phyloP scores from a whole-genome alignment of 2,888 invertebrate species.

The Drosophila rubida region DNA sequence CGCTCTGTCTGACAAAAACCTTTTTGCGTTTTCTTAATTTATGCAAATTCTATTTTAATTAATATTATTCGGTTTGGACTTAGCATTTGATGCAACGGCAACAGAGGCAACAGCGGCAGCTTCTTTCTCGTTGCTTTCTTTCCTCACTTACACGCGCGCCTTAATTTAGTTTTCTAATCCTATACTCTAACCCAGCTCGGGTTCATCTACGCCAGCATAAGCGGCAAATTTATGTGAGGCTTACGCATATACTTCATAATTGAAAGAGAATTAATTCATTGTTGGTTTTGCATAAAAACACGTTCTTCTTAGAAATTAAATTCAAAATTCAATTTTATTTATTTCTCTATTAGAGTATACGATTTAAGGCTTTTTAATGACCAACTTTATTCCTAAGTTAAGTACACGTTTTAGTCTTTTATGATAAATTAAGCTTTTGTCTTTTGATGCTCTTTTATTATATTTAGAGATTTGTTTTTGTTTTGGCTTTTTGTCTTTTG shows the following conservation, averaged over 20 bases:
- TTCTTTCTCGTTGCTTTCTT: conserved; percentile 63
- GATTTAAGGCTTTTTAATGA: conserved; percentile 9
- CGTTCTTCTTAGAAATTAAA: conserved; percentile 4
- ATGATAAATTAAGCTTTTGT: conserved; percentile 78
- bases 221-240: not conserved
- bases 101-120: conserved; percentile 30
- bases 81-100: conserved; percentile 24
- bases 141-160: conserved; percentile 60
- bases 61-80: conserved; percentile 63
- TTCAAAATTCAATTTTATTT: conserved; percentile 19
- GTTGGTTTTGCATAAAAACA: not conserved
- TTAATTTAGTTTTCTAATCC: conserved; percentile 69
- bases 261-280: not conserved
- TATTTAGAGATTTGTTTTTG: conserved; percentile 3
- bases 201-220: not conserved
- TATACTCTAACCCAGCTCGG: conserved; percentile 43
- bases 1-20: conserved; percentile 77
- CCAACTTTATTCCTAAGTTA: conserved; percentile 36
- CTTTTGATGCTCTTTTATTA: conserved; percentile 50
- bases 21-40: conserved; percentile 61
- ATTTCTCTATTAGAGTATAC: conserved; percentile 34
- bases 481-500: conserved; percentile 48
- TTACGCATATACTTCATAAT: not conserved
- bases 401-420: conserved; percentile 79
- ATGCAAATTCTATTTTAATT: conserved; percentile 81